Evolutionary conservation across 1,140 invertebrate genomes (phyloP).

Genomic region (Papilio xuthus): DNA sequence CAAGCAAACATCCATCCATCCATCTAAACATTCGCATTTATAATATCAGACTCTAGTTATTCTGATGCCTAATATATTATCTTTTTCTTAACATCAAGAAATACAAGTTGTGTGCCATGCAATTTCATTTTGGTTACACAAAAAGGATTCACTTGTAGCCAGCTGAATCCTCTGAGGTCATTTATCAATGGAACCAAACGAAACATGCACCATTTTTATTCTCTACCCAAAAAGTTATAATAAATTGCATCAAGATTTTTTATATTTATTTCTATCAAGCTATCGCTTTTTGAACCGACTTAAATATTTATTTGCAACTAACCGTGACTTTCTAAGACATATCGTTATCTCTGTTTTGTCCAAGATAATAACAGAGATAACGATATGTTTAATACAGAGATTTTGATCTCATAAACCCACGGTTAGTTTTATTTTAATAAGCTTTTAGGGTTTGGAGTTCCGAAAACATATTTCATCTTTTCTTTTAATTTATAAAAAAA

Average conservation of each 20-base stretch:
- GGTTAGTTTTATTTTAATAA: too few relatives aligned
- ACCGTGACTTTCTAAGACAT: not conserved
- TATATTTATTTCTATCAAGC: constrained; percentile 1
- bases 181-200: constrained; percentile 31
- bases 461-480: too few relatives aligned
- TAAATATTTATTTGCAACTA: constrained; percentile 7
- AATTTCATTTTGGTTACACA: constrained; percentile 14
- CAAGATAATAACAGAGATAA: too few relatives aligned
- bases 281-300: not conserved
- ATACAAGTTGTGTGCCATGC: not conserved
- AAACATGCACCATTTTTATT: constrained; percentile 15
- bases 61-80: not conserved
- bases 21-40: too few relatives aligned
- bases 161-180: constrained; percentile 6
- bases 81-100: not conserved
- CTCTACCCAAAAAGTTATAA: constrained; percentile 14
- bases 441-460: too few relatives aligned
- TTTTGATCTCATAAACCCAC: too few relatives aligned
- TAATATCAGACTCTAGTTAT: not conserved
- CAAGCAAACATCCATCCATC: too few relatives aligned
- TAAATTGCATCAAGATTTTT: constrained; percentile 22
- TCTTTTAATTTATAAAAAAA: too few relatives aligned
- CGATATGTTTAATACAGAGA: too few relatives aligned
- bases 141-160: constrained; percentile 14
- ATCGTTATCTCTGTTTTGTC: too few relatives aligned